phyloP scores from a whole-genome alignment of 2,888 invertebrate species.

The Nasonovia ribisnigri region DNA sequence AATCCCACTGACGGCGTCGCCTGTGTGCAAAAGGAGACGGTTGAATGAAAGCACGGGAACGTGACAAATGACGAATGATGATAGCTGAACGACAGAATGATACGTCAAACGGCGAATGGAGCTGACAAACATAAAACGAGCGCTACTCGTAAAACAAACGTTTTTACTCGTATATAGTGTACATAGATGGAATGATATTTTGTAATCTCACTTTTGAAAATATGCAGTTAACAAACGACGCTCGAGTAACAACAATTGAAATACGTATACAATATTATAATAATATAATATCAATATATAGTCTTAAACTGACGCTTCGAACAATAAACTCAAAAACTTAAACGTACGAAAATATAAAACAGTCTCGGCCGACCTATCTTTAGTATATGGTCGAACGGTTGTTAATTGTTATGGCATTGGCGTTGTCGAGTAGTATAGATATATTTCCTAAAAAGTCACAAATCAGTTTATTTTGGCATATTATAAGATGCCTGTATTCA shows the following conservation, averaged over 20 bases:
- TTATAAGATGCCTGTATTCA: not conserved
- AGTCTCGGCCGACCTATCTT: not conserved
- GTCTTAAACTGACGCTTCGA: not conserved
- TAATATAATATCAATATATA: not conserved
- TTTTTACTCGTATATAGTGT: not conserved
- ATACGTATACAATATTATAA: not conserved
- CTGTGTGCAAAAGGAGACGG: not conserved
- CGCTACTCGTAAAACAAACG: not conserved
- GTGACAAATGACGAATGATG: slow-evolving; percentile 3
- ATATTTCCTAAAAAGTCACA: not conserved
- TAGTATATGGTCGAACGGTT: not conserved
- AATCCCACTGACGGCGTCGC: not conserved
- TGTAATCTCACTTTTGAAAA: not conserved
- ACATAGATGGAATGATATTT: not conserved
- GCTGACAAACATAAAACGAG: not conserved
- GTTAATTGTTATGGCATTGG: not conserved
- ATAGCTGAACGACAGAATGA: not conserved
- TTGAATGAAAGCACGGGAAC: not conserved
- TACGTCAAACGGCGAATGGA: not conserved
- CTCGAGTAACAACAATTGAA: not conserved
- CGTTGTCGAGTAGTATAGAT: not conserved
- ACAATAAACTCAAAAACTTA: not conserved
- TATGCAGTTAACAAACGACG: not conserved
- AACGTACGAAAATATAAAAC: not conserved
- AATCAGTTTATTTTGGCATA: not conserved